Conservation (phyloP, 2,113 vertebrate species). For the Malurus cyaneus region DNA sequence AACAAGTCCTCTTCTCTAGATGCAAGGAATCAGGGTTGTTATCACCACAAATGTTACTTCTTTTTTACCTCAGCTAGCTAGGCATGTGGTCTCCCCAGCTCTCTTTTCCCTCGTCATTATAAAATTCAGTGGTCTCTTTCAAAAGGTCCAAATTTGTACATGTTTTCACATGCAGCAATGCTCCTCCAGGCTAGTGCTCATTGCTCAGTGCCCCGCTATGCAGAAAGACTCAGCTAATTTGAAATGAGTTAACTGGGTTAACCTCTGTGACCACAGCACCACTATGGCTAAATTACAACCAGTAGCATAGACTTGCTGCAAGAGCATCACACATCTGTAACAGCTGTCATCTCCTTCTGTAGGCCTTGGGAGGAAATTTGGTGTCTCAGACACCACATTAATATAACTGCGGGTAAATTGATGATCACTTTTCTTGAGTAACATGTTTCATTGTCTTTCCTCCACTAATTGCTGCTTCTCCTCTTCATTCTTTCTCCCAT, state of each 20-base stretch:
- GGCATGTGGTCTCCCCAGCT: neutral
- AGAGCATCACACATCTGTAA: constrained; percentile 10
- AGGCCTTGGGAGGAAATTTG: neutral
- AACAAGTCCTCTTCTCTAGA: neutral
- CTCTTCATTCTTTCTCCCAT: neutral
- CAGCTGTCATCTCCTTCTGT: constrained; percentile 38
- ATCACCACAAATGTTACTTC: neutral
- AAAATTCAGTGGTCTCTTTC: neutral
- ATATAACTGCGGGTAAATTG: constrained; percentile 4
- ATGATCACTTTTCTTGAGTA: constrained; percentile 15
- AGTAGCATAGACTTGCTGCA: constrained; percentile 7
- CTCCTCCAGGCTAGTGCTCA: neutral
- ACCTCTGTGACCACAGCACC: constrained; percentile 47
- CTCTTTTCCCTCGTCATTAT: neutral
- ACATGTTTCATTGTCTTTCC: constrained; percentile 7
- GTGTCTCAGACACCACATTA: constrained; percentile 11
- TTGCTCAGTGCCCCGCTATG: neutral
- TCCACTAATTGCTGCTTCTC: neutral
- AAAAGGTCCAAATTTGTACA: neutral
- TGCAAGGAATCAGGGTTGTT: neutral
- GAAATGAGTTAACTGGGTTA: constrained; percentile 52
- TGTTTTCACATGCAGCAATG: neutral
- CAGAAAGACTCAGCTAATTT: constrained; percentile 35
- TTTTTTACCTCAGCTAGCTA: neutral
- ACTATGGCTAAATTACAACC: constrained; percentile 37